Percentiles rank a stretch among this genome's conserved stretches.
Conservation (phyloP, 2,113 vertebrate genomes). For the Pardalotus punctatus region DNA sequence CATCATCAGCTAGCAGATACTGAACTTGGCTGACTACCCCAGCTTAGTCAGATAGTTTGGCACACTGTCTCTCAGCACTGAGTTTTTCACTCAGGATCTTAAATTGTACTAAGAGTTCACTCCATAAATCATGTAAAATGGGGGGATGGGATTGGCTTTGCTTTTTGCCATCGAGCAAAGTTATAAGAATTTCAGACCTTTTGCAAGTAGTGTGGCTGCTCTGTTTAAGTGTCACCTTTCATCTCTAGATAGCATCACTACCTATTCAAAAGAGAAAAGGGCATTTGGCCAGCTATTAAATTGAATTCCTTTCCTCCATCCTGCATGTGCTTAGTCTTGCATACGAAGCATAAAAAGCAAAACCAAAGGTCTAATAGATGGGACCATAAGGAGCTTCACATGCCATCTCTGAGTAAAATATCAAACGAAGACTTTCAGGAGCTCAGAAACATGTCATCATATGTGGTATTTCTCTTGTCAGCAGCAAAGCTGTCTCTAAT, state of each 20-base stretch:
- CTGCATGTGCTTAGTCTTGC: not conserved
- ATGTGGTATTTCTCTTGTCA: constrained; percentile 13
- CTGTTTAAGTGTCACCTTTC: constrained; percentile 7
- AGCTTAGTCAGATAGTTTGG: constrained; percentile 22
- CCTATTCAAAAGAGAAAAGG: constrained; percentile 25
- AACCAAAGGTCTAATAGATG: not conserved
- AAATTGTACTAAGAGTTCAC: not conserved
- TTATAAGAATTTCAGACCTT: constrained; percentile 19
- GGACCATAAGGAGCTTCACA: not conserved
- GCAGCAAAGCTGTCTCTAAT: not conserved
- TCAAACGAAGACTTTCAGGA: not conserved
- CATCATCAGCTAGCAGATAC: constrained; percentile 38
- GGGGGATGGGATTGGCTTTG: not conserved
- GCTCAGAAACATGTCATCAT: not conserved
- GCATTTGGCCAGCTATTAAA: constrained; percentile 9
- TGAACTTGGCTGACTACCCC: not conserved
- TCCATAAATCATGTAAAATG: not conserved
- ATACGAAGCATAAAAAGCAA: not conserved
- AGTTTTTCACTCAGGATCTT: constrained; percentile 10
- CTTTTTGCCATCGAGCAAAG: not conserved
- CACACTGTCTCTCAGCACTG: constrained; percentile 31
- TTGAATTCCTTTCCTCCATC: not conserved
- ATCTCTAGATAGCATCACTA: not conserved
- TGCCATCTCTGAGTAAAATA: not conserved
- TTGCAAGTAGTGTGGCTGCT: not conserved